These are phyloP conservation scores for Lonchura striata DNA, from an alignment of 2,113 vertebrate species.

Conservation along the genomic window DNA sequence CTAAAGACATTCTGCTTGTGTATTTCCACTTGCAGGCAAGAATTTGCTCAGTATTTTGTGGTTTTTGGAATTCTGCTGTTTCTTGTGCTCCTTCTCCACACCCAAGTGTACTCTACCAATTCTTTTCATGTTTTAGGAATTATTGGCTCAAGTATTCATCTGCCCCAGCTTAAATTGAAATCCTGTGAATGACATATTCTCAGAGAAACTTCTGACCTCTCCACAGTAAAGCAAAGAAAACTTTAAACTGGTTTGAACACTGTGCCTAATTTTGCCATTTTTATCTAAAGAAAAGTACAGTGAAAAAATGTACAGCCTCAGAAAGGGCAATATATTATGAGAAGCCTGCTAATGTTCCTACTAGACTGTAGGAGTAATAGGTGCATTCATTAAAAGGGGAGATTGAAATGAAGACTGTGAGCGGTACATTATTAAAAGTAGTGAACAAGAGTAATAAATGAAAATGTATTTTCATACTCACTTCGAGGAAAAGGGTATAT, in stretches of 20 bases:
- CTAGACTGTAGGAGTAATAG: neutral
- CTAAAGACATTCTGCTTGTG: neutral
- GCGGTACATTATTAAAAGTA: neutral
- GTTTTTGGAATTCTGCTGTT: neutral
- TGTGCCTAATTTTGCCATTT: neutral
- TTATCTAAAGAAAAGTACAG: neutral
- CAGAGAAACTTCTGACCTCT: neutral
- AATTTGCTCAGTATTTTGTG: neutral
- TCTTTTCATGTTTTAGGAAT: slow-evolving; percentile 9
- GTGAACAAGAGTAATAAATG: neutral
- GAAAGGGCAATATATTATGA: neutral
- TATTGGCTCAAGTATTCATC: neutral
- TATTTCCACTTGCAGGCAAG: neutral
- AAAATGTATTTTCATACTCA: neutral
- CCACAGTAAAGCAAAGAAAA: neutral
- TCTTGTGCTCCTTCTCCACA: neutral
- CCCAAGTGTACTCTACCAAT: slow-evolving; percentile 3
- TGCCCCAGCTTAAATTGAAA: neutral
- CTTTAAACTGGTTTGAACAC: neutral
- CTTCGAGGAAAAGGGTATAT: neutral
- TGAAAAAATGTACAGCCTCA: neutral
- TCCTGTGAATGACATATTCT: neutral
- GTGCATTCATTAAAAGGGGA: neutral
- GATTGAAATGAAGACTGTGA: neutral
- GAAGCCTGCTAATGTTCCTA: neutral